These are phyloP conservation scores for Puffinus mauretanicus DNA, from an alignment of 2,113 vertebrate genomes.

Conservation along the genomic window DNA sequence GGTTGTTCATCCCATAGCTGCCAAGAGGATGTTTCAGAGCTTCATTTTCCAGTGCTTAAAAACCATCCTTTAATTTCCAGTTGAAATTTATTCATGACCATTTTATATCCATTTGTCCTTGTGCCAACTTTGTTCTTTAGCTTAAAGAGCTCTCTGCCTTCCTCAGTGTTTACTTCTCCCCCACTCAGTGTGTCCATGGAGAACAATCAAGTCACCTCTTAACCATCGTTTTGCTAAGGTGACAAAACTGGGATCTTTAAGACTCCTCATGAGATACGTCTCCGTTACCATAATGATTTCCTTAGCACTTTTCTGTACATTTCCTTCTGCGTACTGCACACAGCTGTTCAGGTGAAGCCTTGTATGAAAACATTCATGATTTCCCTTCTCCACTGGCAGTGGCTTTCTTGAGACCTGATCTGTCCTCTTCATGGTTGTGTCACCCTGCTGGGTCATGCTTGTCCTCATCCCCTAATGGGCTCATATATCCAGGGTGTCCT, in stretches of 20 bases:
- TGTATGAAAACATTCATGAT: neutral
- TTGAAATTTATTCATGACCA: conserved; percentile 10
- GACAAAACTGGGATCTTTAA: neutral
- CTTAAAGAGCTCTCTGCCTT: neutral
- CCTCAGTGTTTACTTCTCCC: conserved; percentile 3
- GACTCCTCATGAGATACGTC: neutral
- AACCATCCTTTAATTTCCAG: neutral
- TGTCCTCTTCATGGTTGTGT: neutral
- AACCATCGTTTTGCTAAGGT: neutral
- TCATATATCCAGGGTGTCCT: neutral
- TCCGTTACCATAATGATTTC: neutral
- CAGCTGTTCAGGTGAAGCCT: neutral
- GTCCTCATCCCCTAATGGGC: neutral
- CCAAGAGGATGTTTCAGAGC: conserved; percentile 26
- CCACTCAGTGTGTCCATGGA: neutral
- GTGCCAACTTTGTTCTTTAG: conserved; percentile 35
- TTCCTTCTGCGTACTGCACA: neutral
- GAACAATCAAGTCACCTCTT: neutral
- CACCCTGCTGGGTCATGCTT: neutral
- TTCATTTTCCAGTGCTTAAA: conserved; percentile 42
- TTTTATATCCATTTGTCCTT: conserved; percentile 21
- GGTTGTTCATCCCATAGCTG: neutral
- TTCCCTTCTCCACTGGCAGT: neutral
- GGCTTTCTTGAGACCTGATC: neutral
- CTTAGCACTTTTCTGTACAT: neutral